Evolutionary conservation across 35 echinoderm and acorn worm species (phyloP).

Genomic region (Chiridota heheva): DNA sequence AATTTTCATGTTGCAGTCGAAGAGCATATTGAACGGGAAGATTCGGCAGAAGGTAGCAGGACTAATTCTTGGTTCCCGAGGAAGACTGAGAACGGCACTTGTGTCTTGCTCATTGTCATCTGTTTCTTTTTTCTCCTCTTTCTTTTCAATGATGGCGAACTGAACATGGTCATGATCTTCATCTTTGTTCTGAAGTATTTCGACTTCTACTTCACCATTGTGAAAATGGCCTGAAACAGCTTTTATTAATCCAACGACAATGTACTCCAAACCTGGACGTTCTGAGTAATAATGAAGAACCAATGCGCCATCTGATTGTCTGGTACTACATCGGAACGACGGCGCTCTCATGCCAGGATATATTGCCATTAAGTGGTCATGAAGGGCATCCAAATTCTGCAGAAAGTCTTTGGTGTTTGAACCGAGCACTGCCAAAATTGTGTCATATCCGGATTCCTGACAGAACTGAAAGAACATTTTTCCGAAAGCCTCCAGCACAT

Average conservation of each 20-base stretch:
- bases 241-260: slow-evolving; percentile 82
- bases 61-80: slow-evolving; percentile 63
- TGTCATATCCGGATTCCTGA: slow-evolving; percentile 86
- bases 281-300: slow-evolving; percentile 99
- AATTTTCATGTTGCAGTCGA: slow-evolving; percentile 69
- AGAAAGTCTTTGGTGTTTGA: slow-evolving; percentile 84
- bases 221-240: slow-evolving; percentile 70
- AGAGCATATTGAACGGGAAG: slow-evolving; percentile 95
- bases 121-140: slow-evolving; percentile 24
- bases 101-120: slow-evolving; percentile 22
- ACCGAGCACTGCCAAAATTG: slow-evolving; percentile 78
- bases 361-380: slow-evolving; percentile 85
- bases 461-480: slow-evolving; percentile 88
- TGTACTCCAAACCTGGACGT: slow-evolving; percentile 77
- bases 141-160: slow-evolving; percentile 90
- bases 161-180: slow-evolving; percentile 94
- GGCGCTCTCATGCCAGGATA: slow-evolving; percentile 94
- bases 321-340: slow-evolving; percentile 84
- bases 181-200: slow-evolving; percentile 72
- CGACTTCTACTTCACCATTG: slow-evolving; percentile 72
- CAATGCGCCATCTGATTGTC: slow-evolving; percentile 81
- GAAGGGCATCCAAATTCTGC: slow-evolving; percentile 87
- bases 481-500: slow-evolving; percentile 81
- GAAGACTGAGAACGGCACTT: slow-evolving; percentile 33
- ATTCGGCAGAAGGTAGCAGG: slow-evolving; percentile 80